A percentile compares a stretch with the other conserved stretches of the same genome.
Evolutionary conservation across 1,140 invertebrate species (phyloP).

Genomic region (Camponotus vicinus): DNA sequence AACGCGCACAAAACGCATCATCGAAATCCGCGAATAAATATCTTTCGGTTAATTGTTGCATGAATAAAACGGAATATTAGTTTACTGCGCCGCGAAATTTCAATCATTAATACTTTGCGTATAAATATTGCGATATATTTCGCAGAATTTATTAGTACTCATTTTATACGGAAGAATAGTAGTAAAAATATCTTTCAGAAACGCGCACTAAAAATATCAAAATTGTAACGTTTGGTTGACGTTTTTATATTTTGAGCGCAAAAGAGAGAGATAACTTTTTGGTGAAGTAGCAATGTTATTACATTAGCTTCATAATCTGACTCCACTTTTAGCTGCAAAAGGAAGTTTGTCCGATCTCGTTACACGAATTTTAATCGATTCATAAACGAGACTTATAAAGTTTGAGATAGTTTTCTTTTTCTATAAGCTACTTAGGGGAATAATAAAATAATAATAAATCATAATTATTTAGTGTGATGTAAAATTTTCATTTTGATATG

Average conservation of each 20-base stretch:
- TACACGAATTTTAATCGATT: background rate
- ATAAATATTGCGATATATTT: background rate
- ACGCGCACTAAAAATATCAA: background rate
- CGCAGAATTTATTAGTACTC: background rate
- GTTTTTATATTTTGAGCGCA: background rate
- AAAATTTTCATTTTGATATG: background rate
- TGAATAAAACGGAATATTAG: background rate
- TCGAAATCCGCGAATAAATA: background rate
- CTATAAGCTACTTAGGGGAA: background rate
- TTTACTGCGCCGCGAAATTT: slow-evolving; percentile 5
- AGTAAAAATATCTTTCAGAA: background rate
- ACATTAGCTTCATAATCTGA: slow-evolving; percentile 53
- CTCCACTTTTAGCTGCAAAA: slow-evolving; percentile 32
- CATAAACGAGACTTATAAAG: slow-evolving; percentile 26
- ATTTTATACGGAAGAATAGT: background rate
- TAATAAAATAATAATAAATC: background rate
- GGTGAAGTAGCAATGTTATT: slow-evolving; percentile 15
- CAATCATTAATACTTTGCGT: background rate
- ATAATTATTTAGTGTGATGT: background rate
- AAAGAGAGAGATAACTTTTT: background rate
- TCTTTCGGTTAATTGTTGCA: background rate
- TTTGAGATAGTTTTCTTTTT: background rate
- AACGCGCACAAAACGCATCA: background rate
- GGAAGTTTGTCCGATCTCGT: slow-evolving; percentile 51
- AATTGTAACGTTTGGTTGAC: background rate